A percentile compares a stretch with the other conserved stretches of the same genome.
Conservation (phyloP, 1,140 invertebrate species). For the Pogonus chalceus region DNA sequence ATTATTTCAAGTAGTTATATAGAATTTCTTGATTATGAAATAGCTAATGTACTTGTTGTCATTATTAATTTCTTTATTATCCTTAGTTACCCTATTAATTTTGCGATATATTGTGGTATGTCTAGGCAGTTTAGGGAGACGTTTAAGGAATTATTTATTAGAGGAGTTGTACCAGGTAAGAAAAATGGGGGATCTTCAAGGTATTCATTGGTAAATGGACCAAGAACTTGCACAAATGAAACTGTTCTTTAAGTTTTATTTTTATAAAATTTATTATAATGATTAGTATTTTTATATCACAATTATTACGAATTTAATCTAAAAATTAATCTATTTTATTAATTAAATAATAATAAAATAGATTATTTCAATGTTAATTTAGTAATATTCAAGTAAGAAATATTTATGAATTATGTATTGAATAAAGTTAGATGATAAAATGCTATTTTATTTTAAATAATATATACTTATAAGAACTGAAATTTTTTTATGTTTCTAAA, state of each 20-base stretch:
- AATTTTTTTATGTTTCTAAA: neutral
- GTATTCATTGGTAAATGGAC: constrained; percentile 69
- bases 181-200: constrained; percentile 58
- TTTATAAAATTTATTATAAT: neutral
- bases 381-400: too few species aligned
- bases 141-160: constrained; percentile 79
- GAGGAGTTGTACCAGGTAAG: constrained; percentile 44
- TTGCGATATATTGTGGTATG: constrained; percentile 94
- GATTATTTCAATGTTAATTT: too few species aligned
- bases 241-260: constrained; percentile 55
- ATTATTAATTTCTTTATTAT: constrained; percentile 88
- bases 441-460: too few species aligned
- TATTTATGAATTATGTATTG: too few species aligned
- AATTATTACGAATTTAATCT: too few species aligned
- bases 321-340: too few species aligned
- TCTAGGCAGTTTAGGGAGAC: constrained; percentile 86
- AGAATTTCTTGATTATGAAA: constrained; percentile 65
- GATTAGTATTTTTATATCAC: too few species aligned
- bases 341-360: too few species aligned
- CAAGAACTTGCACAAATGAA: constrained; percentile 70
- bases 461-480: too few species aligned
- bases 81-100: constrained; percentile 85
- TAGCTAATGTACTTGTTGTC: constrained; percentile 74
- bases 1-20: constrained; percentile 65
- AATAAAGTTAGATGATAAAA: too few species aligned